These are phyloP conservation scores for Phasianus colchicus DNA, from an alignment of 2,113 vertebrate genomes.

Conservation along the genomic window DNA sequence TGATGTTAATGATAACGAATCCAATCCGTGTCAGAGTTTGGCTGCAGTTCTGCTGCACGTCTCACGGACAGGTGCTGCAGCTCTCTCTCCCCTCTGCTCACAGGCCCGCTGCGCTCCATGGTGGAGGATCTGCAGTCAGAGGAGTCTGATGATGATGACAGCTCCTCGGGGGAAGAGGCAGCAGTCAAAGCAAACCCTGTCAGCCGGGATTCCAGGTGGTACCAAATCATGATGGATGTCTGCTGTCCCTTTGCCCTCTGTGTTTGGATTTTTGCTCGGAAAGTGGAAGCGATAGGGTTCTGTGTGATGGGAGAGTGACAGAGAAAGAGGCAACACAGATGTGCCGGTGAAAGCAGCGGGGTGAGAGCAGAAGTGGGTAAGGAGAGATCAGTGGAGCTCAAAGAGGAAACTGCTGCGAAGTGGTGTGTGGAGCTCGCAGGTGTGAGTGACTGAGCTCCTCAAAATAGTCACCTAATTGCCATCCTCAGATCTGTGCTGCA, in stretches of 20 bases:
- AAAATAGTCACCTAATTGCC: background rate
- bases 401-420: background rate
- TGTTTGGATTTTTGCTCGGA: background rate
- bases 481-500: background rate
- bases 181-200: conserved; percentile 88
- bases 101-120: conserved; percentile 95
- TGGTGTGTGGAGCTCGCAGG: background rate
- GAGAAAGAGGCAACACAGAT: background rate
- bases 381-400: background rate
- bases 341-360: background rate
- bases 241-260: background rate
- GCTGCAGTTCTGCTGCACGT: rapidly evolving
- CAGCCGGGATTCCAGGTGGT: conserved; percentile 92
- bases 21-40: rapidly evolving
- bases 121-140: conserved; percentile 96
- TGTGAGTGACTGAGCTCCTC: background rate
- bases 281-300: background rate
- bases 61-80: background rate
- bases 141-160: conserved; percentile 95
- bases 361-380: background rate
- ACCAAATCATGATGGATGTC: background rate
- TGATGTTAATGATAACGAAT: too few species aligned
- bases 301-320: background rate
- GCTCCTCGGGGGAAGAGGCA: conserved; percentile 91
- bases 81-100: background rate